Base-by-base conservation (phyloP, 2,797 vertebrate genomes). In the Hippocampus kuda region DNA sequence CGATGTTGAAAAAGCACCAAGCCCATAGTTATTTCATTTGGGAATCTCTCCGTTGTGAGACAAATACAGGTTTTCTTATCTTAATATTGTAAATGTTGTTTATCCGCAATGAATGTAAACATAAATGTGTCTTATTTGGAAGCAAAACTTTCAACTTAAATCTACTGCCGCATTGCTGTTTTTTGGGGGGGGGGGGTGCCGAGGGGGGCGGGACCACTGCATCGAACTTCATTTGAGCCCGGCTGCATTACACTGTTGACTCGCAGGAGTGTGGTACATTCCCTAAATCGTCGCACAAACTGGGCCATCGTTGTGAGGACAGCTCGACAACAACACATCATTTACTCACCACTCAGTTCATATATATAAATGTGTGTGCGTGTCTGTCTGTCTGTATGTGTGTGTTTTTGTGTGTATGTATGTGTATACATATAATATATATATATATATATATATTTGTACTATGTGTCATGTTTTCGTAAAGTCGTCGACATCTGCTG, bases 261-360 rank as follows among this genome's bases (percentile, higher is more conserved):
- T 82, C 69, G 80, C 84, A 79, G 68, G 70, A 68, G 74, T 69
- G 72, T 81, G 82, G 34, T 69, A 83, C 70, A 85, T 87, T 87
- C 78, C 78, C 48, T 68, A 78, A 69, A 73, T 72, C 66, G 38
- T 8, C 76, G 72, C 70, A 68, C 64, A 65, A 68, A 66, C 65
- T 67, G 48, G 67, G 42, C 54, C 66, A 26, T n/a, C 68, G 6
- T 38, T 38, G 34, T 38, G 34, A 38, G 34, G 34, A 38, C 34
- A 38, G 34, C 34, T 7, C 34, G 34, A 38, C 34, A 38, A 38
- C 34, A 34, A 34, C 34, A 34, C 34, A 34, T 34, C 34, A 34
- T 34, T 34, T 5, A 34, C 34, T 5, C 34, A 34, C 34, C 34
- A 34, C 34, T 34, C 34, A 34, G 34, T 34, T 34, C 34, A 34